phyloP scores from a whole-genome alignment of 92 coral and sea anemone species.

The Phenganax marumi region DNA sequence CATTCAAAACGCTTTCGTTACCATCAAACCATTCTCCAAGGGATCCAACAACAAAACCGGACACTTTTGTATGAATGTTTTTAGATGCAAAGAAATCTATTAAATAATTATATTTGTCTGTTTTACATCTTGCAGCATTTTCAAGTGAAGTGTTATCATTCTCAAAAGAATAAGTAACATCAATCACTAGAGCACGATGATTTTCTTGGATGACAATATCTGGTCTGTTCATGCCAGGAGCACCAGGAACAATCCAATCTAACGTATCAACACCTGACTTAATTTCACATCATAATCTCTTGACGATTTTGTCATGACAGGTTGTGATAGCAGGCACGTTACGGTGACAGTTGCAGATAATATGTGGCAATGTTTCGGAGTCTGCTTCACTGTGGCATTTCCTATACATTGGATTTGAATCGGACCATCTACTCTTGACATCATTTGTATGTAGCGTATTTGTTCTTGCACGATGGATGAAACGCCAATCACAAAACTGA shows the following conservation, averaged over 20 bases:
- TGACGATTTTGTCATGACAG: slow-evolving; percentile 19
- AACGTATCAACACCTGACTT: slow-evolving; percentile 3
- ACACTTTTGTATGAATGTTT: background rate
- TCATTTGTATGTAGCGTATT: slow-evolving; percentile 42
- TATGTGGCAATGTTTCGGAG: slow-evolving; percentile 40
- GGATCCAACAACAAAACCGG: slow-evolving; percentile 34
- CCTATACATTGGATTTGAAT: background rate
- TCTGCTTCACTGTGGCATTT: background rate
- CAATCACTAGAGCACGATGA: slow-evolving; percentile 2
- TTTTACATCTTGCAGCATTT: slow-evolving; percentile 17
- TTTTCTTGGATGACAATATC: slow-evolving; percentile 24
- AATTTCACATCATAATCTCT: slow-evolving; percentile 13
- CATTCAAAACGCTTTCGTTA: slow-evolving; percentile 26
- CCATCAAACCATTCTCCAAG: slow-evolving; percentile 30
- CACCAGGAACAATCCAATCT: slow-evolving; percentile 12
- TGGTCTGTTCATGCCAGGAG: slow-evolving; percentile 21
- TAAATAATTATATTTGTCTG: slow-evolving; percentile 20
- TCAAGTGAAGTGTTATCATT: slow-evolving; percentile 29
- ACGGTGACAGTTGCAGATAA: slow-evolving; percentile 36
- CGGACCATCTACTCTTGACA: slow-evolving; percentile 46
- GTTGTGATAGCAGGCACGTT: slow-evolving; percentile 27
- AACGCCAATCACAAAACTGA: slow-evolving; percentile 41
- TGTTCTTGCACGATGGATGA: slow-evolving; percentile 54
- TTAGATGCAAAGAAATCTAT: background rate
- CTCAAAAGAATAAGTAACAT: slow-evolving; percentile 30